phyloP scores from a whole-genome alignment of 2,888 invertebrate species.

The Cryptophagus acutangulus region DNA sequence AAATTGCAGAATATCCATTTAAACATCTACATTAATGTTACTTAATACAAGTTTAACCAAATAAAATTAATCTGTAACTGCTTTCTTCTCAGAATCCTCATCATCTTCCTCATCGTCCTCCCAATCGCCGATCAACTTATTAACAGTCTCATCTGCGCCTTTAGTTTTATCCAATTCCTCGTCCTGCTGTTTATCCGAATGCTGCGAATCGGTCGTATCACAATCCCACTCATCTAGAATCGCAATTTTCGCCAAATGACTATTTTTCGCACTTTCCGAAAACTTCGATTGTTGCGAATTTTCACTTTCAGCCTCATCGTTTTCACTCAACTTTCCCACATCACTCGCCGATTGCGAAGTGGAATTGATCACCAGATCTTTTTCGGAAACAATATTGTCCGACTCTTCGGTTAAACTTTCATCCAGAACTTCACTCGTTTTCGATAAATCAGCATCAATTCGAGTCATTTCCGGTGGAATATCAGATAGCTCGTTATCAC shows the following conservation, averaged over 20 bases:
- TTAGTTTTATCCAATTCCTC: conserved; percentile 12
- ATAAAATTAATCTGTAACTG: not conserved
- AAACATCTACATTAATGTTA: too few species aligned
- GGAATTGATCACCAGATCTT: conserved; percentile 7
- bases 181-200: conserved; percentile 34
- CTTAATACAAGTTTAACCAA: not conserved
- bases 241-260: conserved; percentile 20
- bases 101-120: conserved; percentile 48
- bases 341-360: not conserved
- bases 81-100: conserved; percentile 25
- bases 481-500: too few species aligned
- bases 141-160: conserved; percentile 39
- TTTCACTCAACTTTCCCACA: not conserved
- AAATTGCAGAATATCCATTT: too few species aligned
- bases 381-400: conserved; percentile 1
- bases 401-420: not conserved
- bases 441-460: not conserved
- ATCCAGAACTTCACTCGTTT: not conserved
- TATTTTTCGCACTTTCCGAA: not conserved
- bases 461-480: not conserved
- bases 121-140: conserved; percentile 48
- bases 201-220: conserved; percentile 47
- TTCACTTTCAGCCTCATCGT: not conserved
- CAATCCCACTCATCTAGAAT: conserved; percentile 48
- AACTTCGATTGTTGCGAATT: conserved; percentile 1